Base-by-base conservation (phyloP, 2,888 invertebrate species). In the Poecilobothrus nobilitatus region DNA sequence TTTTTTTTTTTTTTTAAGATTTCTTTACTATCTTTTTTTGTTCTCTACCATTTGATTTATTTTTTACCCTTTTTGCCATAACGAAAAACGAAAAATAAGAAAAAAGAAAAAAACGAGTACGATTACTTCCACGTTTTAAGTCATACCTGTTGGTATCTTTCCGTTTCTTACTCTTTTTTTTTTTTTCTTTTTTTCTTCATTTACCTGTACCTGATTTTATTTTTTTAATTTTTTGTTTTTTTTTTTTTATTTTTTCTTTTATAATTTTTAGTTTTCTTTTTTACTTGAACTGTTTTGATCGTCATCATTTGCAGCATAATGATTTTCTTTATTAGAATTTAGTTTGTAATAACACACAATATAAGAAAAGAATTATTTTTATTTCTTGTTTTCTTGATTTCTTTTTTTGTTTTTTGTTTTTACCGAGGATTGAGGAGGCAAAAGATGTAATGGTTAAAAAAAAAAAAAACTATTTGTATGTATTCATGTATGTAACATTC, bases 281-380 rank as follows among this genome's bases (percentile, higher is more conserved):
- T 12, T 53, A 2, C n/a, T 44, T 44, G 6, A 15, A 44, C 6
- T 15, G 6, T 44, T 44, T 12, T 53, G 53, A 53, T 53, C 53
- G 53, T 53, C 53, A 53, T 53, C 53, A 53, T 53, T 53, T 53
- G 53, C 53, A 53, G 53, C 53, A n/a, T 53, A 15, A 53, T 53
- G 9, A 12, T n/a, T 53, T 18, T 53, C n/a, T 12, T 53, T 53
- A 53, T 53, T 53, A 53, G 53, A 53, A 53, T 53, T 53, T 44
- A 6, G n/a, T 53, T 53, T 53, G n/a, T 44, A 44, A 9, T 10
- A 12, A 44, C 12, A n/a, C n/a, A 8, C 2, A 37, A 37, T 37
- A 53, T 53, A 53, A 53, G 53, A 53, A 53, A 18, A 53, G 18
- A n/a, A n/a, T n/a, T n/a, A n/a, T n/a, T n/a, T n/a, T n/a, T n/a